Evolutionary conservation across 2,888 invertebrate genomes (phyloP).

Genomic region (Euclidia mi): DNA sequence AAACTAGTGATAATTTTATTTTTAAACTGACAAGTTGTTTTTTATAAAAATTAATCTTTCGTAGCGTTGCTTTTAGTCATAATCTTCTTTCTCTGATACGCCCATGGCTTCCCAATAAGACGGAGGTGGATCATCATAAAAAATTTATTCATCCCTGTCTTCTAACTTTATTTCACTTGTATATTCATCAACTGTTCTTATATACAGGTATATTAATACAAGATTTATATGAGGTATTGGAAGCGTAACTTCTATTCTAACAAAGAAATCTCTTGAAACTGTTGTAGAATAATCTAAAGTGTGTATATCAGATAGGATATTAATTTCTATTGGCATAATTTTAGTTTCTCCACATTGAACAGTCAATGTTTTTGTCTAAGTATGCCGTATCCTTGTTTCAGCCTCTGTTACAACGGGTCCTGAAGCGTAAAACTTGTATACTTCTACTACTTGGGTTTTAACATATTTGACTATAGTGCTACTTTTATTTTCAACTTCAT

Average conservation of each 20-base stretch:
- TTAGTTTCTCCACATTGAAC: slow-evolving; percentile 47
- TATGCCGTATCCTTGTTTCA: slow-evolving; percentile 38
- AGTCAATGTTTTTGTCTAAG: slow-evolving; percentile 51
- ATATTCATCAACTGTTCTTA: slow-evolving; percentile 40
- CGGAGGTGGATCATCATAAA: slow-evolving; percentile 46
- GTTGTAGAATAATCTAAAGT: slow-evolving; percentile 59
- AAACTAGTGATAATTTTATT: no score
- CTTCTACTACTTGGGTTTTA: slow-evolving; percentile 54
- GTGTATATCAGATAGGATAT: slow-evolving; percentile 18
- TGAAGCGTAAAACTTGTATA: slow-evolving; percentile 46
- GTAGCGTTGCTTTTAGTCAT: not conserved
- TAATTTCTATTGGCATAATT: slow-evolving; percentile 41
- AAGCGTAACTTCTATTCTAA: slow-evolving; percentile 50
- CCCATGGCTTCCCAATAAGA: slow-evolving; percentile 62
- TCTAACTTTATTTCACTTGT: not conserved
- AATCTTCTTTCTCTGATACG: slow-evolving; percentile 14
- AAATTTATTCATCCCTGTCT: not conserved
- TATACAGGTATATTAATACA: slow-evolving; percentile 58
- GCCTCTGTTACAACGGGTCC: slow-evolving; percentile 31
- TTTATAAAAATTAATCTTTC: no score
- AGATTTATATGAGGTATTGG: slow-evolving; percentile 61
- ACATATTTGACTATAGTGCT: slow-evolving; percentile 54
- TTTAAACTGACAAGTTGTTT: no score
- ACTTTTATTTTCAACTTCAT: slow-evolving; percentile 60
- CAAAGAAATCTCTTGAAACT: slow-evolving; percentile 55